A percentile compares a stretch with the other conserved stretches of the same genome.
These are phyloP conservation scores for Sepioteuthis lessoniana DNA, from an alignment of 2,888 invertebrate species.

Conservation along the genomic window DNA sequence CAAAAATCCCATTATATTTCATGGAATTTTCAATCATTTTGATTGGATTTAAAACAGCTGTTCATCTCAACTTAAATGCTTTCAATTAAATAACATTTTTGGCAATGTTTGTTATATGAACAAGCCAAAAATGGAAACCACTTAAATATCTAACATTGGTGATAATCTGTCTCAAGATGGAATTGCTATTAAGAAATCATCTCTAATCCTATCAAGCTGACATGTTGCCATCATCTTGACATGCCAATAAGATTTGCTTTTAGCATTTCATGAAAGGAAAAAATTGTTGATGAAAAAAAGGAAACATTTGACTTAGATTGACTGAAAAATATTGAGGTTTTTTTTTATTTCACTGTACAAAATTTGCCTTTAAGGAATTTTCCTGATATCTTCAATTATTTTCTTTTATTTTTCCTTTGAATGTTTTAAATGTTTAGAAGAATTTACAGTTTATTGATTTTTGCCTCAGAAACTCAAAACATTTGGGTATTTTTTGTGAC, in stretches of 20 bases:
- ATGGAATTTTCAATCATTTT: not conserved
- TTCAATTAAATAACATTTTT: not conserved
- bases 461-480: not conserved
- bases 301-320: no score
- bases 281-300: not conserved
- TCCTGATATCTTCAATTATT: not conserved
- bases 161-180: not conserved
- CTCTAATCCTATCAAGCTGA: not conserved
- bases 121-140: not conserved
- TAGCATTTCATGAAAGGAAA: not conserved
- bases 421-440: not conserved
- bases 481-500: not conserved
- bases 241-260: not conserved
- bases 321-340: no score
- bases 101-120: not conserved
- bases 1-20: no score
- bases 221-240: not conserved
- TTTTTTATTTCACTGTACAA: not conserved
- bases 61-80: not conserved
- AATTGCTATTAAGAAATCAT: conserved; percentile 17
- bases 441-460: not conserved
- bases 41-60: not conserved
- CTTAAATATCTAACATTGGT: not conserved
- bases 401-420: not conserved
- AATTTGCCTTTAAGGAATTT: not conserved